Base-by-base conservation (phyloP, 2,797 vertebrate species). In the Aselliscus stoliczkanus region DNA sequence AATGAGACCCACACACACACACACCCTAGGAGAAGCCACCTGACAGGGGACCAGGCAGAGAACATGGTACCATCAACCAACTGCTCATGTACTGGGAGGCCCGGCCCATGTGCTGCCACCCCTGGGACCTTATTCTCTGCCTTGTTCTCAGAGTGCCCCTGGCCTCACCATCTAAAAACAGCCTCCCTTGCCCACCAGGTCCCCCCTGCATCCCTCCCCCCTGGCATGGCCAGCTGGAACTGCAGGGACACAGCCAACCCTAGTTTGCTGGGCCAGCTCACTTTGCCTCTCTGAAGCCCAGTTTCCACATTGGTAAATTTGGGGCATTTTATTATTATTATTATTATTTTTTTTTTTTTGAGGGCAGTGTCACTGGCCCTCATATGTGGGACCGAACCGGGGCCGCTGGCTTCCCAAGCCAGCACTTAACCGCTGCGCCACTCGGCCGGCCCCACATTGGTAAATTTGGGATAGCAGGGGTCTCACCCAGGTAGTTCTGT, bases 111-210 rank as follows among this genome's bases (percentile, higher is more conserved):
- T 47, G 42, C 80, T 31, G 64, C 44, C 39, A 37, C 44, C 44
- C 80, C 14, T 44, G 80, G 42, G 31, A 47, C 77, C 70, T 42
- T 47, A 50, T 7, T 1, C 25, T 39, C 77, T 31, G 56, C 31
- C 44, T 25, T 29, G 39, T 37, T 82, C 76, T 86, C 62, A 25
- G 37, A 11, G 13, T 10, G 4, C 42, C n/a, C 67, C 75, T 88
- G 88, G 75, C 17, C 77, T 82, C 83, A 83, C 37, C 2, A 3
- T 80, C 77, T 81, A 77, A 89, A 76, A 86, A 88, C 29, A 87
- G 91, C 52, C 39, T 44, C 50, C 15, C 37, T 14, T 7, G 7
- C 25, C 58, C 0, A 10, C 10, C 1, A 7, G 20, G 60, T 0
- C 1, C 42, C 75, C 47, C 37, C 54, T 37, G 76, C 2, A 17